Base-by-base conservation (phyloP, 2,797 vertebrate species). In the Fringilla coelebs region DNA sequence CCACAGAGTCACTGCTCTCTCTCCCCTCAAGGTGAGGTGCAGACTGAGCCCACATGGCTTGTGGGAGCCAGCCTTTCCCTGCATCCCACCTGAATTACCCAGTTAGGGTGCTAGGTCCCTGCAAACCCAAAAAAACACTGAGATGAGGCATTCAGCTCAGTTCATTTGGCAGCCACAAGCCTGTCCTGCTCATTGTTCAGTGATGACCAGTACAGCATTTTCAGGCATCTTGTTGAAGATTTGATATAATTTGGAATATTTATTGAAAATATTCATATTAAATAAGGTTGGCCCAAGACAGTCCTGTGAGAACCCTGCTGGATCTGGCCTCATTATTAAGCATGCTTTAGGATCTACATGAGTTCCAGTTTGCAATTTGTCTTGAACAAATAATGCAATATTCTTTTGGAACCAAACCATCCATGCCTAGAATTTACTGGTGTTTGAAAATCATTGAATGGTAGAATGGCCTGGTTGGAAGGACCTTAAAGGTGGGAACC, bases 41-140 rank as follows among this genome's bases (percentile, higher is more conserved):
- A 79, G 24, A 7, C 20, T 32, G 46, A 82, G 41, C 6, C 45
- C 0, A 0, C 17, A 17, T 5, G 5, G 20, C 17, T 26, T 0
- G 0, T 21, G 14, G 38, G 21, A 87, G 13, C 24, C 20, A 61
- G 6, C 5, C 20, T 78, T 72, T 45, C 40, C 22, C 16, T 55
- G 43, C 8, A 40, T 58, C 34, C 16, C 13, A 25, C 22, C 21
- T 40, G 19, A 78, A 66, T 58, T 49, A 46, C 17, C 21, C 13
- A 16, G 2, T 1, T 32, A 20, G 17, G 21, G 3, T 7, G 1
- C 21, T 24, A 72, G 34, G 10, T 54, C 60, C 55, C 46, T 7
- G 6, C 9, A 24, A 46, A 49, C 10, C 2, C 10, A 10, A 4
- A 20, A 70, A 28, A 26, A 17, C 12, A 31, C 17, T 38, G 40